These are phyloP conservation scores for Poeciliopsis presidionis DNA, from an alignment of 2,797 vertebrate species.

Conservation along the genomic window DNA sequence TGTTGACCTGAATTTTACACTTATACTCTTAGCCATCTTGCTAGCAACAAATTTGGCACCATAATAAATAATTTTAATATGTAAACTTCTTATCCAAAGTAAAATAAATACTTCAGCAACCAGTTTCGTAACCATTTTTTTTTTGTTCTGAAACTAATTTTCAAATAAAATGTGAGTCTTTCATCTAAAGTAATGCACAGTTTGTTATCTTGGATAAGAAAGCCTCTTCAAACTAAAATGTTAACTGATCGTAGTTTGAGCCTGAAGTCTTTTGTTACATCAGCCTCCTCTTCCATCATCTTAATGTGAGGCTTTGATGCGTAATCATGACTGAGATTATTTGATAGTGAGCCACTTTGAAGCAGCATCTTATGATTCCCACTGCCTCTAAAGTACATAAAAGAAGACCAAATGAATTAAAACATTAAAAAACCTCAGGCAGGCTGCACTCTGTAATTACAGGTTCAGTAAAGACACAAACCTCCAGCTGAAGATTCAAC, in stretches of 20 bases:
- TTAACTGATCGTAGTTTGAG: slow-evolving; percentile 9
- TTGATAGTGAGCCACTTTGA: slow-evolving; percentile 17
- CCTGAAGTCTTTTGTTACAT: slow-evolving; percentile 7
- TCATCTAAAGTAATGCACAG: slow-evolving; percentile 2
- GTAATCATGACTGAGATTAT: slow-evolving; percentile 30
- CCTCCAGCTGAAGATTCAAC: not conserved
- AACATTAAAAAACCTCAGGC: not conserved
- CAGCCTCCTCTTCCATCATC: not conserved
- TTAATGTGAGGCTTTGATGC: slow-evolving; percentile 20
- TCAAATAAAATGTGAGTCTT: not conserved
- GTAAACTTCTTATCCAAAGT: not conserved
- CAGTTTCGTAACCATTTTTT: not conserved
- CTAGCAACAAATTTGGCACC: not conserved
- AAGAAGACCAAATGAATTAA: not conserved
- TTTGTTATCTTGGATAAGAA: not conserved
- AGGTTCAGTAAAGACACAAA: not conserved
- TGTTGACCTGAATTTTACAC: not conserved
- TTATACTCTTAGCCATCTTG: not conserved
- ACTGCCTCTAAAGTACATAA: not conserved
- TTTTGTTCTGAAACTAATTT: not conserved
- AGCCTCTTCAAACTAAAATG: not conserved
- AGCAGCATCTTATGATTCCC: slow-evolving; percentile 13
- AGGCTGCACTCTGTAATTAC: not conserved
- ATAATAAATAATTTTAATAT: not conserved
- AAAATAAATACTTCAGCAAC: not conserved